phyloP scores from a whole-genome alignment of 2,113 vertebrate species.

The Nothoprocta perdicaria region DNA sequence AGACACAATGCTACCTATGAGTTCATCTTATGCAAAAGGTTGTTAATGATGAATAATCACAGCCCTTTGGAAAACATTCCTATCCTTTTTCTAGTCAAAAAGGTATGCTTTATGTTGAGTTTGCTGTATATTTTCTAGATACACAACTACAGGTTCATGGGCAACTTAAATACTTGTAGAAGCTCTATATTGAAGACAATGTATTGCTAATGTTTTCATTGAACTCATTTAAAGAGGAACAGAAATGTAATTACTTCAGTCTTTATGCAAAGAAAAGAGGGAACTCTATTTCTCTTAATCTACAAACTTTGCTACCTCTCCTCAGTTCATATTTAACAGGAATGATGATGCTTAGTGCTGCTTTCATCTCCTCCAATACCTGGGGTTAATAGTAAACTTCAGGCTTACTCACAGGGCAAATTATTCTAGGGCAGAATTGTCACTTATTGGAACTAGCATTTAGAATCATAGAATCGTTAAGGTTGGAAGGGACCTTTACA shows the following conservation, averaged over 20 bases:
- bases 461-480: background rate
- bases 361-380: background rate
- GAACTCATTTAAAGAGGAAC: background rate
- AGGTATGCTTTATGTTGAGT: background rate
- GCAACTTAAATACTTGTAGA: background rate
- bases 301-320: background rate
- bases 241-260: background rate
- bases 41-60: background rate
- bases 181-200: background rate
- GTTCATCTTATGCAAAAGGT: background rate
- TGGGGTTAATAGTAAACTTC: background rate
- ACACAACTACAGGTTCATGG: background rate
- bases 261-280: background rate
- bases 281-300: background rate
- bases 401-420: background rate
- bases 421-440: background rate
- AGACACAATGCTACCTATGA: background rate
- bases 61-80: background rate
- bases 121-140: background rate
- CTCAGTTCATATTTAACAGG: background rate
- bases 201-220: background rate
- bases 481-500: too few relatives aligned
- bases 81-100: background rate
- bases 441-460: background rate
- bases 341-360: background rate